Conservation (phyloP, 2,888 invertebrate genomes). For the Limenitis camilla region DNA sequence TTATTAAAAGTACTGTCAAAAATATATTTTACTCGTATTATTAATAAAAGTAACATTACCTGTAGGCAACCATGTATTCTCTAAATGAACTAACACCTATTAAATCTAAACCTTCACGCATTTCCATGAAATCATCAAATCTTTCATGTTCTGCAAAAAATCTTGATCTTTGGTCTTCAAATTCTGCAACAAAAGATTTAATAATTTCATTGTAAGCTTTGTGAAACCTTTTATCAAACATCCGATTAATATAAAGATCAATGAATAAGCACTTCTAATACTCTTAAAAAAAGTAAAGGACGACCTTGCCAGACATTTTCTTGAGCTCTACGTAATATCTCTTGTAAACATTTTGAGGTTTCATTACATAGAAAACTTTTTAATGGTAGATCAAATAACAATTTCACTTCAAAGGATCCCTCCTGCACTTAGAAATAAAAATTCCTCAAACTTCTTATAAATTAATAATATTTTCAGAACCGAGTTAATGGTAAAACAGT, state of each 20-base stretch:
- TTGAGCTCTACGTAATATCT: conserved; percentile 1
- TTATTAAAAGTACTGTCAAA: not conserved
- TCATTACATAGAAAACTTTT: not conserved
- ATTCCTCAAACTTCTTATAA: no score
- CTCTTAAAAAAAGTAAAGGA: no score
- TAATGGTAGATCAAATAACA: not conserved
- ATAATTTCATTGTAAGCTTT: conserved; percentile 1
- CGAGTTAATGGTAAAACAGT: no score
- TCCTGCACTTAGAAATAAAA: not conserved
- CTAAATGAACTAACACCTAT: conserved; percentile 76
- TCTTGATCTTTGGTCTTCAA: conserved; percentile 85
- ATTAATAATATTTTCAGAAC: no score
- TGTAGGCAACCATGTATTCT: conserved; percentile 73
- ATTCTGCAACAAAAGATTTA: conserved; percentile 68
- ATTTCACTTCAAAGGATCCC: not conserved
- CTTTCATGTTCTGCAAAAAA: conserved; percentile 87
- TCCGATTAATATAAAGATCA: no score
- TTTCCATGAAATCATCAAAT: conserved; percentile 89
- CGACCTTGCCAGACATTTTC: no score
- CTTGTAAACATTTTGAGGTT: conserved; percentile 1
- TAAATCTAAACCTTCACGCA: conserved; percentile 85
- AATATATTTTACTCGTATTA: not conserved
- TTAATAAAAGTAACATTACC: conserved; percentile 35
- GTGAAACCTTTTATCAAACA: conserved; percentile 5
- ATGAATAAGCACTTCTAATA: no score